phyloP scores from a whole-genome alignment of 2,113 vertebrate genomes.

The Indicator maculatus region DNA sequence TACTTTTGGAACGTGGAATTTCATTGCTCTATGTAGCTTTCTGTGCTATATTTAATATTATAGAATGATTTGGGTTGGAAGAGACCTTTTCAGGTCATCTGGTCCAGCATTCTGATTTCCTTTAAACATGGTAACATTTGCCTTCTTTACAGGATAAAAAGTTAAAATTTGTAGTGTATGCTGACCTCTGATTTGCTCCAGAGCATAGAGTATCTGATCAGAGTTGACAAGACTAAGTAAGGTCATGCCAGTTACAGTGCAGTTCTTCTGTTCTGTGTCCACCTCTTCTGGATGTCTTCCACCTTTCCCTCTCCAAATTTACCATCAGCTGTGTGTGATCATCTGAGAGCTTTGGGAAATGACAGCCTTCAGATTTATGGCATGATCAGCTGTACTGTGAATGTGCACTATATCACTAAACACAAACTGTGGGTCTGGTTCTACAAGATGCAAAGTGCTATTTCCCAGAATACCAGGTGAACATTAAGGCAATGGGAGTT shows the following conservation, averaged over 20 bases:
- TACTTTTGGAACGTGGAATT: background rate
- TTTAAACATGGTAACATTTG: rapidly evolving
- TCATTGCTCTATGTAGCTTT: background rate
- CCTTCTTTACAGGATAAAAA: background rate
- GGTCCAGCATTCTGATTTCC: background rate
- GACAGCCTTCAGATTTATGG: background rate
- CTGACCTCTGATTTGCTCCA: background rate
- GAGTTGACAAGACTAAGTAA: background rate
- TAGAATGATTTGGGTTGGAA: background rate
- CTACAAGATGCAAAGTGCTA: background rate
- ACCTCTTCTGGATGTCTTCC: background rate
- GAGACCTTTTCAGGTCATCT: background rate
- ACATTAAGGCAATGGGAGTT: background rate
- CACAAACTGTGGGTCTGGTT: background rate
- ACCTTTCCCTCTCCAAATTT: background rate
- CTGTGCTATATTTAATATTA: background rate
- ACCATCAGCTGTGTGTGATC: background rate
- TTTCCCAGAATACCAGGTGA: background rate
- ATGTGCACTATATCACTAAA: background rate
- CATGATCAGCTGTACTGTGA: background rate
- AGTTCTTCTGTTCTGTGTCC: background rate
- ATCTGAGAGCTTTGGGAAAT: background rate
- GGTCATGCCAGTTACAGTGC: background rate
- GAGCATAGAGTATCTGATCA: background rate
- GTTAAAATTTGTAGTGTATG: background rate